Conservation (phyloP, 2,888 invertebrate species). For the Ectropis crepuscularia region DNA sequence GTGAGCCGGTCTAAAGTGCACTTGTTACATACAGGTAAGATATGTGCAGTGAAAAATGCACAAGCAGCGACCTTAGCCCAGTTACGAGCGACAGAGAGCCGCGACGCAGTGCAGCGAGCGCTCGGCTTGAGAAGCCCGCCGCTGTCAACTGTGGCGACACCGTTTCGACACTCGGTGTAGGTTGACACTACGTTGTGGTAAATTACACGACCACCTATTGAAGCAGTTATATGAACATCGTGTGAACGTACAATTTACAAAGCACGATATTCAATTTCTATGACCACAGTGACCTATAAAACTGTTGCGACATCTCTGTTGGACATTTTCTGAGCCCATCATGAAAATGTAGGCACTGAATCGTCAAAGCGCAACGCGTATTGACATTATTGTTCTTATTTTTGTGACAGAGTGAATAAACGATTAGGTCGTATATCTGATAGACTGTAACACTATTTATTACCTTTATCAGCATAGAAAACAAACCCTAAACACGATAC, state of each 20-base stretch:
- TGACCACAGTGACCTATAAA: conserved; percentile 22
- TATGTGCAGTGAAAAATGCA: conserved; percentile 67
- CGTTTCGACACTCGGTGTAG: conserved; percentile 49
- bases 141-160: conserved; percentile 49
- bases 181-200: conserved; percentile 33
- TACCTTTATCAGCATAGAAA: not conserved
- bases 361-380: too few species aligned
- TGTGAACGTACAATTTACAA: conserved; percentile 26
- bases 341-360: conserved; percentile 4
- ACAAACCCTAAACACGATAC: not conserved
- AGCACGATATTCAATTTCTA: conserved; percentile 15
- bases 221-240: conserved; percentile 29
- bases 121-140: conserved; percentile 44
- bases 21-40: conserved; percentile 34
- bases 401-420: too few species aligned
- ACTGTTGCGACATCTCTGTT: conserved; percentile 12
- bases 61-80: conserved; percentile 75
- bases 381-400: too few species aligned
- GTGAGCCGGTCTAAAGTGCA: conserved; percentile 41
- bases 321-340: not conserved
- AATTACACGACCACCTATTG: conserved; percentile 21
- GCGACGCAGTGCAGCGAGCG: conserved; percentile 42
- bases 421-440: too few species aligned
- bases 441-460: too few species aligned
- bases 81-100: conserved; percentile 56